Evolutionary conservation across 2,888 invertebrate species (phyloP), one percentile per base, ranked within the genome.

Genomic region (Megastigmus dorsalis): DNA sequence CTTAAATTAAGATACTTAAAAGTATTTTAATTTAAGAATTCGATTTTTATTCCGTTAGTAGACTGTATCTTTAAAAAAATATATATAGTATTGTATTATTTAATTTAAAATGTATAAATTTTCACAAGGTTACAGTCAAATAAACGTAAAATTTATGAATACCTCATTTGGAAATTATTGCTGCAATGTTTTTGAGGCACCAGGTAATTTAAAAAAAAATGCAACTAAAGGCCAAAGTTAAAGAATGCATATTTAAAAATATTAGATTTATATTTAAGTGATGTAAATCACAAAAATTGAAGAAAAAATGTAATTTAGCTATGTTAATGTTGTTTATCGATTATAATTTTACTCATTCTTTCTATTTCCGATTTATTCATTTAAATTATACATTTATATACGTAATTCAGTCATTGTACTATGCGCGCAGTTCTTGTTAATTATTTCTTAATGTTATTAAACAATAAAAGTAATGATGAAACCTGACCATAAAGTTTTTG

Each of bases 11-110:
- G n/a, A n/a, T n/a, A n/a, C n/a, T 38, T 38, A 13, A 33, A 33
- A 33, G 15, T 15, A 15, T 38, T 28, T 26, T 0, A 23, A 59
- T 23, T 6, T 41, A 6, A 20, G 15, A 33, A 10, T n/a, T n/a
- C n/a, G n/a, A n/a, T n/a, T n/a, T n/a, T 36, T 33, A 33, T n/a
- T 55, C 0, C 18, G 38, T 60, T 28, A 15, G 2, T 54, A 26
- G 36, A 48, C 57, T 48, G 45, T 15, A 57, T n/a, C 18, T 26
- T 43, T 57, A 67, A 67, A 48, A n/a, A 57, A 13, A 2, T 26
- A 48, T 7, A 45, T 10, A 30, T 66, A 67, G 67, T 67, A 67
- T 48, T 55, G n/a, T 55, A 55, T 26, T 57, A 54, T 18, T 43
- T 66, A 54, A 54, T 18, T 43, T 66, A 54, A 28, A 54, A n/a